Conservation (phyloP, 2,113 vertebrate genomes). For the Rana temporaria region DNA sequence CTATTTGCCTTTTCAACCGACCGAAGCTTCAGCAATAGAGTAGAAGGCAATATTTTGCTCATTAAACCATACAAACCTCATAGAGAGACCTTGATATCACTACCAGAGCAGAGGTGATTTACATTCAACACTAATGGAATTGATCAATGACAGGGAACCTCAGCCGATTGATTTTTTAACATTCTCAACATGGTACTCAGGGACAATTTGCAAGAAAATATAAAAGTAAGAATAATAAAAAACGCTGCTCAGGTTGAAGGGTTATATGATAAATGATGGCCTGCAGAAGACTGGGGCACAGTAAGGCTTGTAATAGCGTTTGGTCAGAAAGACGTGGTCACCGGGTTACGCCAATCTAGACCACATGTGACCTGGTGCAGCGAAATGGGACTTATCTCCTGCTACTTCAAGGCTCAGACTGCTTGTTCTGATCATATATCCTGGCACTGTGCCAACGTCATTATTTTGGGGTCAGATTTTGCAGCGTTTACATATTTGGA, state of each 20-base stretch:
- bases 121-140: slow-evolving; percentile 13
- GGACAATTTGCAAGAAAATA: slow-evolving; percentile 44
- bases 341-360: not conserved
- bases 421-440: no score
- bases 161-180: slow-evolving; percentile 38
- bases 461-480: no score
- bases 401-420: no score
- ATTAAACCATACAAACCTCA: not conserved
- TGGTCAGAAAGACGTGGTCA: not conserved
- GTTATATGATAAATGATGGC: slow-evolving; percentile 29
- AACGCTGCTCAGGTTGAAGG: slow-evolving; percentile 4
- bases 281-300: not conserved
- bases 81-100: not conserved
- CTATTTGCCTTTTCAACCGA: no score
- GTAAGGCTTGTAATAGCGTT: not conserved
- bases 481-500: no score
- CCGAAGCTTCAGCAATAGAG: no score
- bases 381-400: no score
- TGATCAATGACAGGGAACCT: slow-evolving; percentile 27
- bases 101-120: slow-evolving; percentile 9
- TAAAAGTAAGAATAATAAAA: slow-evolving; percentile 10
- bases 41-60: not conserved
- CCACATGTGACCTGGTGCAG: not conserved
- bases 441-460: no score
- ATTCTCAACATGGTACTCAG: slow-evolving; percentile 38